These are phyloP conservation scores for Intellagama lesueurii DNA, from an alignment of 2,797 vertebrate species.

Conservation along the genomic window DNA sequence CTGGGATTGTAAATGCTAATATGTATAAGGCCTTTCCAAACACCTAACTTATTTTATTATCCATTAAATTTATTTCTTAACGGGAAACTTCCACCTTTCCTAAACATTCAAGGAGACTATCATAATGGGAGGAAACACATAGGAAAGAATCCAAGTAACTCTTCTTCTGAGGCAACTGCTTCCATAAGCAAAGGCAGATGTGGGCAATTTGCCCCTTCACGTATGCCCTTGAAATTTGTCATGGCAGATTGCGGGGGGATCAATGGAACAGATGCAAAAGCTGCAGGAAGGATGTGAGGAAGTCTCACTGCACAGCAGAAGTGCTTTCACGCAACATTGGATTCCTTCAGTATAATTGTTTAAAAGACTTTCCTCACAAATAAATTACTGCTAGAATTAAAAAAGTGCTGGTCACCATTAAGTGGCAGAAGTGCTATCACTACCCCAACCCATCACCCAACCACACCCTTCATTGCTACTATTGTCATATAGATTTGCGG, in stretches of 20 bases:
- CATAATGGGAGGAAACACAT: not conserved
- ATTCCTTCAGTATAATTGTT: no score
- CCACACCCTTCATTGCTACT: no score
- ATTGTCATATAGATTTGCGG: no score
- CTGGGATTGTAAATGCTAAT: not conserved
- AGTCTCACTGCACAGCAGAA: no score
- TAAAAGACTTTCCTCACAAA: no score
- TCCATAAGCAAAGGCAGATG: not conserved
- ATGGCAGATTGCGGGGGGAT: not conserved
- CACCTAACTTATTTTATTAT: not conserved
- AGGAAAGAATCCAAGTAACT: not conserved
- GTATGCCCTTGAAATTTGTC: not conserved
- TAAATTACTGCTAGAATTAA: no score
- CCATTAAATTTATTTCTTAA: not conserved
- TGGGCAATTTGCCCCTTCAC: not conserved
- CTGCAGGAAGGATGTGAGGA: no score
- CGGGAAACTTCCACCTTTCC: not conserved
- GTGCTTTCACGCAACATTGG: no score
- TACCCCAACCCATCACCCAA: no score
- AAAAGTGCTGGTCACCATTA: no score
- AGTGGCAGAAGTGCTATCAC: not conserved
- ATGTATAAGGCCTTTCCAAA: not conserved
- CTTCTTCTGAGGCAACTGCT: not conserved
- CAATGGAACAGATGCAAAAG: no score
- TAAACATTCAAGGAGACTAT: not conserved